Evolutionary conservation across 92 coral and sea anemone species (phyloP), one percentile per base, ranked within the genome.

Genomic region (Epizoanthus illoricatus): DNA sequence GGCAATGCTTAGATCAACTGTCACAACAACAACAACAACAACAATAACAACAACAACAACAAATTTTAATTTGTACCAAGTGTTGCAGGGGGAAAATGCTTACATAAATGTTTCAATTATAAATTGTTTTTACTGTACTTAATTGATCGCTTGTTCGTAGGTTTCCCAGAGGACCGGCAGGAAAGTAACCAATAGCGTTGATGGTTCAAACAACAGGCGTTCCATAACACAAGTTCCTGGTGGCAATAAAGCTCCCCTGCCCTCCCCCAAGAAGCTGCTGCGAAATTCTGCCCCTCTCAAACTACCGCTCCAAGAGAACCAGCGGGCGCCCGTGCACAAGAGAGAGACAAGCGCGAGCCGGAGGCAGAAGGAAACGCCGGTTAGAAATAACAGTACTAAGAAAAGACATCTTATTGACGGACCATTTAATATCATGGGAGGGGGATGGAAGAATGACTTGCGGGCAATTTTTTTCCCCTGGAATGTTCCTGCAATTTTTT

Each of bases 361-460:
- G 65, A 78, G 39, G 36, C 59, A 78, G 23, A 78, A 63, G 66
- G 60, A 19, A 78, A 62, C 71, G 7, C 66, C 21, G 82, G 82
- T 78, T 12, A 78, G 82, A 55, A 21, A 8, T 55, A 13, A 74
- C 13, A 12, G 21, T 2, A 36, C 19, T 40, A 1, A 7, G 70
- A 20, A 20, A 1, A 20, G 5, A 65, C 20, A 13, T 23, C 40
- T 7, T 16, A 65, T 2, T 3, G 20, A 15, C 33, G 13, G 36
- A 28, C 33, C 70, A 20, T 66, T 12, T 42, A 66, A n/a, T 36
- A 11, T 66, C 42, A 18, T 28, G 36, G 36, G 2, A 1, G 36
- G 36, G 36, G 36, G 36, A 2, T 28, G 36, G 36, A 28, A 28
- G 36, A 28, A 28, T 28, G 36, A 28, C 2, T 28, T 28, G 36